phyloP scores from a whole-genome alignment of 2,113 vertebrate genomes.

The Psettodes erumei region DNA sequence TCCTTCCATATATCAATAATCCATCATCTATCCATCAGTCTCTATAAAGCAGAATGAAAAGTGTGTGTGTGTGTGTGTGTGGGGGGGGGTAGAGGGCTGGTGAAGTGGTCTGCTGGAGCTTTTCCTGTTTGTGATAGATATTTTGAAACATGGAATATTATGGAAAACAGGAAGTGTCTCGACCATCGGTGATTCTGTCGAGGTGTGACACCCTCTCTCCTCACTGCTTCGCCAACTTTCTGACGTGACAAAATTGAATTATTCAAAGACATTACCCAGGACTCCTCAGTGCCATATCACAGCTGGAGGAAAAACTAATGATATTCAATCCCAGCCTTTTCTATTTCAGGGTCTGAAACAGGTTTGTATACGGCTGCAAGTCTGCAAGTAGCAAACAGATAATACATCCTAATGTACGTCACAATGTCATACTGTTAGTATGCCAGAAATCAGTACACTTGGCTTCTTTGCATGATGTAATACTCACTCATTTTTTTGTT shows the following conservation, averaged over 20 bases:
- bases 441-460: no score
- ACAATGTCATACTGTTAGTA: no score
- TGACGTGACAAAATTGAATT: conserved; percentile 11
- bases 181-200: not conserved
- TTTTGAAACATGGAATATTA: not conserved
- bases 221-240: not conserved
- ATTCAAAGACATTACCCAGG: not conserved
- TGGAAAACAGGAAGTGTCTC: not conserved
- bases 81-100: not conserved
- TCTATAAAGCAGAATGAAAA: conserved; percentile 7
- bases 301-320: not conserved
- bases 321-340: not conserved
- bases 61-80: no score
- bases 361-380: not conserved
- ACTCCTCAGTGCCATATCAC: not conserved
- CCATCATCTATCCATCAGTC: conserved; percentile 50
- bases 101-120: not conserved
- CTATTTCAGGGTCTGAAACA: not conserved
- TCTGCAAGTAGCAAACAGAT: no score
- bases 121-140: not conserved
- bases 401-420: no score
- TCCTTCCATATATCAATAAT: conserved; percentile 52
- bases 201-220: not conserved
- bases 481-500: no score
- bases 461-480: no score